Conservation (phyloP, 2,113 vertebrate genomes). For the Cepphus grylle region DNA sequence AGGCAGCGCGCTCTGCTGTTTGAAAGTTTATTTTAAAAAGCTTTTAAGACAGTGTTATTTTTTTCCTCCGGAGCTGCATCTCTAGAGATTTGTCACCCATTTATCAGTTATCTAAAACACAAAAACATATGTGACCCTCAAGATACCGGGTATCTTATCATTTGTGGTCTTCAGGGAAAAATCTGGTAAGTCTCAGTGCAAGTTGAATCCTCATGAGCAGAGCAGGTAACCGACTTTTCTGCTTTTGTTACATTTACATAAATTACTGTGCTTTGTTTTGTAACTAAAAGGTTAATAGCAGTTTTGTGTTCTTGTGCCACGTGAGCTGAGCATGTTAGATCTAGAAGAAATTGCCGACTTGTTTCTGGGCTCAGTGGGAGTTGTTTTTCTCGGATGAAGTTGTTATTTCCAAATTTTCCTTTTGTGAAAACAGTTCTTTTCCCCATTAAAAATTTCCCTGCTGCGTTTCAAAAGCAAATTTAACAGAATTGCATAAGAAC, state of each 20-base stretch:
- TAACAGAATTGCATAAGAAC: neutral
- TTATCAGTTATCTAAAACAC: neutral
- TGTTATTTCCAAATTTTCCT: conserved; percentile 20
- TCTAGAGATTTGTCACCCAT: neutral
- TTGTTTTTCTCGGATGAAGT: conserved; percentile 2
- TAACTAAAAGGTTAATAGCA: neutral
- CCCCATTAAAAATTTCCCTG: neutral
- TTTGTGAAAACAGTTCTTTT: neutral
- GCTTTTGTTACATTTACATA: rapidly evolving
- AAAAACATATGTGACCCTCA: neutral
- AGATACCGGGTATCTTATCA: neutral
- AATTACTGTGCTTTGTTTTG: neutral
- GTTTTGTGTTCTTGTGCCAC: neutral
- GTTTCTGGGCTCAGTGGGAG: neutral
- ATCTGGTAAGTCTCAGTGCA: rapidly evolving
- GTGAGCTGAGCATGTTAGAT: neutral
- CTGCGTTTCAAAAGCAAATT: neutral
- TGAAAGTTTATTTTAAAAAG: neutral
- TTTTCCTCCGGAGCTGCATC: neutral
- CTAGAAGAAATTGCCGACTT: neutral
- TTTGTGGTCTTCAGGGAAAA: neutral
- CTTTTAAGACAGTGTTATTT: neutral
- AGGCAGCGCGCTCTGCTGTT: neutral
- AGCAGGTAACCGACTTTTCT: neutral
- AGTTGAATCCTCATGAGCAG: neutral